phyloP scores from a whole-genome alignment of 2,888 invertebrate genomes.

The Euplexia lucipara region DNA sequence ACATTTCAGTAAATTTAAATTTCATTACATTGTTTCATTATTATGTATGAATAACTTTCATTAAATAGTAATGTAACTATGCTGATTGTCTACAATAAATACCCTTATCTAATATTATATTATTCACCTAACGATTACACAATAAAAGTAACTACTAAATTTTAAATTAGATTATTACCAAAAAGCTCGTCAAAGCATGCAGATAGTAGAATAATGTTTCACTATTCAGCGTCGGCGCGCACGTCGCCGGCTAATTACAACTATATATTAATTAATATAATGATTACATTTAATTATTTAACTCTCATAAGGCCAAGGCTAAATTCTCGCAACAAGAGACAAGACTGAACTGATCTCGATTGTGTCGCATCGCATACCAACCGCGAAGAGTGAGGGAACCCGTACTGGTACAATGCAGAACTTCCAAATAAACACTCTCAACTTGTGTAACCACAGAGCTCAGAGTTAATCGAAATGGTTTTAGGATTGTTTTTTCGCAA shows the following conservation, averaged over 20 bases:
- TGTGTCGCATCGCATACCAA: slow-evolving; percentile 82
- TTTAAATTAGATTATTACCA: slow-evolving; percentile 91
- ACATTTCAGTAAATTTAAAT: slow-evolving; percentile 84
- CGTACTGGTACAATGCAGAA: slow-evolving; percentile 64
- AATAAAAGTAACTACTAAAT: slow-evolving; percentile 89
- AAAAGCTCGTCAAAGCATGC: slow-evolving; percentile 91
- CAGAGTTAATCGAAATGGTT: slow-evolving; percentile 71
- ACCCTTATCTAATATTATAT: slow-evolving; percentile 88
- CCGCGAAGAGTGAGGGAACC: slow-evolving; percentile 68
- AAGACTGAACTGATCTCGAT: slow-evolving; percentile 86
- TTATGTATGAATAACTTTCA: slow-evolving; percentile 88
- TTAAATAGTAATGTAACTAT: slow-evolving; percentile 88
- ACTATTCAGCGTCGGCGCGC: slow-evolving; percentile 88
- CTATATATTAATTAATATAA: slow-evolving; percentile 82
- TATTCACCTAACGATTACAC: slow-evolving; percentile 89
- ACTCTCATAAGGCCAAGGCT: slow-evolving; percentile 91
- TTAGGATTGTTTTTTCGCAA: slow-evolving; percentile 78
- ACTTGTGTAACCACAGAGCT: slow-evolving; percentile 70
- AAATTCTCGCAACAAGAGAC: slow-evolving; percentile 91
- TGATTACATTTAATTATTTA: slow-evolving; percentile 89
- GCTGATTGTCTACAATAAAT: slow-evolving; percentile 89
- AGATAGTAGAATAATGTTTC: slow-evolving; percentile 89
- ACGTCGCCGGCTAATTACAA: slow-evolving; percentile 82
- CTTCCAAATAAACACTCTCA: slow-evolving; percentile 63
- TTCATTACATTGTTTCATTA: slow-evolving; percentile 87